Evolutionary conservation across 2,113 vertebrate genomes (phyloP), one percentile per base, ranked within the genome.

Genomic region (Hylia prasina): DNA sequence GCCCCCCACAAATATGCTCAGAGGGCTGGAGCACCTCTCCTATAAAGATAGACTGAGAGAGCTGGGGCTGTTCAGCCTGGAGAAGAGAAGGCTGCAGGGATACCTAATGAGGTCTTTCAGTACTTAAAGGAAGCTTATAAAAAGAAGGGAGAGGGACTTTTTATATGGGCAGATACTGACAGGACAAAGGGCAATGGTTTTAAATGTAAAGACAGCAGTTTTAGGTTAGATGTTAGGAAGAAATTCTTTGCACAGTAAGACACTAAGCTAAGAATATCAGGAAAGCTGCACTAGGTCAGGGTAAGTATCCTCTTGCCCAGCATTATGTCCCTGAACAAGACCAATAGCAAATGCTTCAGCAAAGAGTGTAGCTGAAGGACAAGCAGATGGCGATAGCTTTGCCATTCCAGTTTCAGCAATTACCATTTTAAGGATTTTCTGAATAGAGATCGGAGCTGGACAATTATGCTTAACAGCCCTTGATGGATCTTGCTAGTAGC

Each of bases 401-500:
- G 66, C 71, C 65, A 72, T 90, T 37, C 61, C 0, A 6, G 45
- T 64, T 83, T 53, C 53, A 96, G 87, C 53, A 97, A 94, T 94
- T 97, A 82, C 53, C 53, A 69, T 82, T 91, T 70, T 69, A 93
- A 90, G 66, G 57, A 82, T 80, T 88, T 92, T 87, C 63, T 70
- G 79, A 94, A 90, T 37, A 90, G 85, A 86, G 75, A 40, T 20
- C 76, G 66, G 75, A 90, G 81, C 57, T 56, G 87, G 75, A 92
- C 82, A 95, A 93, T 80, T 94, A 92, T 22, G 40, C 61, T 88
- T 85, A 92, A 94, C 42, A 87, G 70, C 75, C 70, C 85, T 92
- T 65, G 70, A 82, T 93, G 79, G 48, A 69, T 82, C 66, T 88
- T 76, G 58, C 54, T 72, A 42, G 90, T 80, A 89, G 87, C 81